Evolutionary conservation across 2,113 vertebrate genomes (phyloP), one percentile per base, ranked within the genome.

Genomic region (Labrus mixtus): DNA sequence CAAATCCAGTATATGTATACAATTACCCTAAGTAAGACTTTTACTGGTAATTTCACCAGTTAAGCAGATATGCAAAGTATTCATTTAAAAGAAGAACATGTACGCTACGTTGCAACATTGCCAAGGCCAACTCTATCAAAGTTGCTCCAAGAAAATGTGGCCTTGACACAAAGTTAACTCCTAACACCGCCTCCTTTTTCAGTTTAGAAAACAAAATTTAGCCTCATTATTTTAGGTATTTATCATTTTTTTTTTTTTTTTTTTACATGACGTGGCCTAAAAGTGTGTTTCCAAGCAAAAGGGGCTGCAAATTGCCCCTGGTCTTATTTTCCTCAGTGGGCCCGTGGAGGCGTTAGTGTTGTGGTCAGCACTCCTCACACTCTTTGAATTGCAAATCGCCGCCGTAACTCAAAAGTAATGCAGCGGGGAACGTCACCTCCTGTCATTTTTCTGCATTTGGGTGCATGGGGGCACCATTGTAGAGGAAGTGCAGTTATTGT

Each of bases 351-450:
- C 88, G 78, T 85, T 91, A 89, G 87, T 67, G 84, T 93, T 95
- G 94, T 94, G 96, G 95, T 95, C 96, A 95, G 95, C 96, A 96
- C 95, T 96, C 96, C 93, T 94, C 87, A 79, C 84, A 87, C 95
- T 91, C 95, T 98, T 97, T 96, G 96, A 97, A 98, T 98, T 98
- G 97, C 97, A 97, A 97, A 98, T 97, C 88, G 78, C 87, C 70
- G 92, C 81, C 86, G 96, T 97, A 97, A 98, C 96, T 97, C 96
- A 97, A 95, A 97, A 95, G 95, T 97, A 97, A 97, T 97, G 96
- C 95, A 95, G 95, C 95, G 87, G 94, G 90, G 92, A 90, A 90
- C 85, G 87, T 92, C 89, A 92, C 90, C 87, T 82, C 77, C 87
- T 89, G 92, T 94, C 94, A 95, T 95, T 93, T 95, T 92, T 95